Evolutionary conservation across 2,888 invertebrate species (phyloP).

Genomic region (Drosophila diplacantha): DNA sequence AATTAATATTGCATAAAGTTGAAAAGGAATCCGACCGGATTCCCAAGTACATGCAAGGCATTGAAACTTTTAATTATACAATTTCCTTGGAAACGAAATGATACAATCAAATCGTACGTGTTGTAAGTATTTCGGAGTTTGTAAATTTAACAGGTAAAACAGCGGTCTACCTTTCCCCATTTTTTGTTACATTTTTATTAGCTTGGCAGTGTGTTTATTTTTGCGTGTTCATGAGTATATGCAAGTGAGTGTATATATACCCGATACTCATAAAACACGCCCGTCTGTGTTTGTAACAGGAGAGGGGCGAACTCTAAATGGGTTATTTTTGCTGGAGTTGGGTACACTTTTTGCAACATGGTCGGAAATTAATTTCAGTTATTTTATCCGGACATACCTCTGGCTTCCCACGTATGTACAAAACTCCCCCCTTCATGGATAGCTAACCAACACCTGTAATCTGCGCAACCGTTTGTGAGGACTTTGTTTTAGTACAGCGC

Average conservation of each 20-base stretch:
- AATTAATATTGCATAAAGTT: slow-evolving; percentile 24
- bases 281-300: background rate
- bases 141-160: background rate
- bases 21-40: background rate
- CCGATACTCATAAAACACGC: background rate
- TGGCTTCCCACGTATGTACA: background rate
- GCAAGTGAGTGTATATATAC: background rate
- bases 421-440: background rate
- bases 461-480: background rate
- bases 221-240: background rate
- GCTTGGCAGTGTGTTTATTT: background rate
- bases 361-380: slow-evolving; percentile 2
- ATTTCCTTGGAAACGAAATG: slow-evolving; percentile 1
- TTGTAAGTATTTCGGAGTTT: background rate
- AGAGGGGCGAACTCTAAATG: background rate
- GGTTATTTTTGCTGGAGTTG: slow-evolving; percentile 1
- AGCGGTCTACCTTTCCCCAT: background rate
- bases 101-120: slow-evolving; percentile 7
- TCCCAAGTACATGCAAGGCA: slow-evolving; percentile 12
- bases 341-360: slow-evolving; percentile 1
- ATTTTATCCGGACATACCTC: slow-evolving; percentile 1
- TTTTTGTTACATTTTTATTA: background rate
- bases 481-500: background rate
- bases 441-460: background rate
- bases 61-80: slow-evolving; percentile 36